Conservation (phyloP, 1,140 invertebrate genomes). For the Leptinotarsa texana region DNA sequence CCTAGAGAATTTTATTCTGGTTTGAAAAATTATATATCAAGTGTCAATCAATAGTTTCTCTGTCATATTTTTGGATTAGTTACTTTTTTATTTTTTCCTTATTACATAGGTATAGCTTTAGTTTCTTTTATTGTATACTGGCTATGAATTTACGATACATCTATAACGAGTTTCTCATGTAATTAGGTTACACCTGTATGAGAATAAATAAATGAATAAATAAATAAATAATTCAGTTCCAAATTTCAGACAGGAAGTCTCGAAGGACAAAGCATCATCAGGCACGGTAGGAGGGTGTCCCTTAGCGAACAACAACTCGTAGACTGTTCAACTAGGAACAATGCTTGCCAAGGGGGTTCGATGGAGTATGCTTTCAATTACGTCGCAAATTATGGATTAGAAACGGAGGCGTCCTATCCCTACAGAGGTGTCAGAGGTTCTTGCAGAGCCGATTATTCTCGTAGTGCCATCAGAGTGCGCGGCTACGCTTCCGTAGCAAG, state of each 20-base stretch:
- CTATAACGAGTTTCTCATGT: too few relatives aligned
- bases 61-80: too few relatives aligned
- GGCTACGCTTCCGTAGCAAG: conserved; percentile 62
- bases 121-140: too few relatives aligned
- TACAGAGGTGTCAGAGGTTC: conserved; percentile 57
- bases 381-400: conserved; percentile 69
- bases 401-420: conserved; percentile 66
- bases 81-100: too few relatives aligned
- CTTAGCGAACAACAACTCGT: conserved; percentile 35
- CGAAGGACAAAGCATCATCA: conserved; percentile 13
- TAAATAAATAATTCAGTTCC: too few relatives aligned
- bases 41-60: too few relatives aligned
- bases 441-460: conserved; percentile 19
- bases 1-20: too few relatives aligned
- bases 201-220: too few relatives aligned
- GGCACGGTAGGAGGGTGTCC: neutral
- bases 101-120: too few relatives aligned
- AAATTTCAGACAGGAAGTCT: conserved; percentile 6
- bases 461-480: conserved; percentile 42
- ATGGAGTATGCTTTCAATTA: conserved; percentile 67
- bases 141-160: too few relatives aligned
- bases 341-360: conserved; percentile 59
- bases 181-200: too few relatives aligned
- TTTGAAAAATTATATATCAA: too few relatives aligned
- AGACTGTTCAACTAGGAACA: conserved; percentile 29